Conservation (phyloP, 2,113 vertebrate species). For the Notiomystis cincta region DNA sequence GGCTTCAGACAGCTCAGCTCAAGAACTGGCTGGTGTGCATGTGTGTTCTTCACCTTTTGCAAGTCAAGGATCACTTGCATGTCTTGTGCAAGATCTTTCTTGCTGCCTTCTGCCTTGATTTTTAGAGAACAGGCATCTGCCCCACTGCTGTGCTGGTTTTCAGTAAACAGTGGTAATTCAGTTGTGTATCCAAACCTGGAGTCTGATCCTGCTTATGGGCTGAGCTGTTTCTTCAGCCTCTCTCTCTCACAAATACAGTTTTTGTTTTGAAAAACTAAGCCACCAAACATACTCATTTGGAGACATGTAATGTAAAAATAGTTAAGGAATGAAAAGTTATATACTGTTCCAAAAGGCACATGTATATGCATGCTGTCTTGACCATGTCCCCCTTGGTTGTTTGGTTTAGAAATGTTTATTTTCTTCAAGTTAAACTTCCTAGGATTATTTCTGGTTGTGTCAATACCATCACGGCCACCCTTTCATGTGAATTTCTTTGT, state of each 20-base stretch:
- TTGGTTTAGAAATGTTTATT: conserved; percentile 19
- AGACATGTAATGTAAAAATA: not conserved
- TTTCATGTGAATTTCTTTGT: not conserved
- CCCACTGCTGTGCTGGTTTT: not conserved
- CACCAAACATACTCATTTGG: not conserved
- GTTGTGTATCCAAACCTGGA: not conserved
- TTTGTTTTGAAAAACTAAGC: not conserved
- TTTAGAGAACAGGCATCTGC: not conserved
- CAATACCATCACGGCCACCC: not conserved
- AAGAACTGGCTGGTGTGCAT: not conserved
- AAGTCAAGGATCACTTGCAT: not conserved
- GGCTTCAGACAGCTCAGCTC: not conserved
- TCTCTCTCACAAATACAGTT: not conserved
- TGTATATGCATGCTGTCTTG: not conserved
- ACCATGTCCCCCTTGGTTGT: not conserved
- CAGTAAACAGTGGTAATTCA: not conserved
- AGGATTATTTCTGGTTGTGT: not conserved
- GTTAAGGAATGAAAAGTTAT: not conserved
- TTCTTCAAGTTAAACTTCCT: not conserved
- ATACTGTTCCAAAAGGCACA: not conserved
- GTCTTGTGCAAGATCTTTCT: not conserved
- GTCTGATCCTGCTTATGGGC: not conserved
- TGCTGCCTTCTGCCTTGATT: not conserved
- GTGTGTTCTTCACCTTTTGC: not conserved
- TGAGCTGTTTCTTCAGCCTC: not conserved